Base-by-base conservation (phyloP, 1,140 invertebrate genomes). In the Pseudomyrmex pallidus region DNA sequence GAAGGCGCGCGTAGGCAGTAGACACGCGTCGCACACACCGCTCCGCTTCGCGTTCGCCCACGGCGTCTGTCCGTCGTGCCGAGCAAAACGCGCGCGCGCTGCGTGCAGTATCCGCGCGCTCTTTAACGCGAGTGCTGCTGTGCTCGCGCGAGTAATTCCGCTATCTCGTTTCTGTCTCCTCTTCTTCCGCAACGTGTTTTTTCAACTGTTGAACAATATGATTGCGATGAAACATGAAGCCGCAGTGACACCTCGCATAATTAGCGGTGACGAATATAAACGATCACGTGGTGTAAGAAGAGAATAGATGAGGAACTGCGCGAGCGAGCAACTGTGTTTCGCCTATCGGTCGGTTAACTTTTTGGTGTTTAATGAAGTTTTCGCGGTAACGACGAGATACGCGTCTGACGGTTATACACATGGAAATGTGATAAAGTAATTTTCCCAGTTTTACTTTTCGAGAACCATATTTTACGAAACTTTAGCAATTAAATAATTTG, bases 1-100 rank as follows among this genome's bases (percentile, higher is more conserved):
- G 59, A 80, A 78, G 50, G 70, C 72, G 61, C 73, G 44, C 73
- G 80, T 62, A 86, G 72, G 85, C 78, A 82, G 85, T 52, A 59
- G 76, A 20, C 66, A 9, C 5, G 52, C 44, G 9, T 2, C 54
- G 68, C 56, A 74, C 78, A 25, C 35, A n/a, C 57, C 77, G 77
- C 56, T 25, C 35, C 54, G 67, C 54, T 59, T 66, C 85, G 73
- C 52, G 73, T 62, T 44, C 57, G 44, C 84, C 67, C 70, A 77
- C 85, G 63, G 85, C 48, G 85, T 56, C 78, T 35, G 35, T n/a
- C 35, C 35, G 35, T 35, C 35, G 35, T 62, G 56, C 56, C 54
- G 68, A 61, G 50, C 50, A 67, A 83, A 59, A 56, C 50, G 50
- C n/a, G 56, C 62, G 12, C 62, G 17, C 56, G 15, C 56, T 17